Evolutionary conservation across 2,113 vertebrate genomes (phyloP).

Genomic region (Oxygymnocypris stewartii): DNA sequence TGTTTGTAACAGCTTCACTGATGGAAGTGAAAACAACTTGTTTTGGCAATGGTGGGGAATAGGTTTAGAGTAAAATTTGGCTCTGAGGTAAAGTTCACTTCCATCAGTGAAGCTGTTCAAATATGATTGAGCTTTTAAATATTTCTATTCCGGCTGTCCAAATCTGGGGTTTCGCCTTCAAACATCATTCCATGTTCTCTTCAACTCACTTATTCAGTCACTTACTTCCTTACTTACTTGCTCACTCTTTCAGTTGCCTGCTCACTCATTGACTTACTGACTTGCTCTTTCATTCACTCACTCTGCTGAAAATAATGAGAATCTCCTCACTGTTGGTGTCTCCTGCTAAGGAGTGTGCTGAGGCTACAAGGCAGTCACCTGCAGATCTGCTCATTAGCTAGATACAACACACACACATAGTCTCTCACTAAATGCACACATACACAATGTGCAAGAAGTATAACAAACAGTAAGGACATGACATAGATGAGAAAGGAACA

Average conservation of each 20-base stretch:
- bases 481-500: background rate
- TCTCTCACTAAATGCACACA: background rate
- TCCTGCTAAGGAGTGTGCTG: constrained; percentile 2
- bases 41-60: background rate
- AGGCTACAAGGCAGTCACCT: constrained; percentile 39
- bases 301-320: constrained; percentile 47
- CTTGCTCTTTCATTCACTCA: constrained; percentile 8
- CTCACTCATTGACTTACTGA: background rate
- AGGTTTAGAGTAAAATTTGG: background rate
- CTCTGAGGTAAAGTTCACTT: background rate
- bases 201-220: background rate
- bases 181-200: constrained; percentile 5
- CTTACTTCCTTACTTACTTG: background rate
- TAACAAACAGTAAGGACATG: background rate
- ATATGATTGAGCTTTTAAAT: constrained; percentile 36
- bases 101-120: constrained; percentile 21
- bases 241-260: constrained; percentile 10
- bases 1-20: background rate
- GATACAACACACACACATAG: background rate
- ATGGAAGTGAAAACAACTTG: background rate
- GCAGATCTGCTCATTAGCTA: constrained; percentile 43
- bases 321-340: constrained; percentile 27
- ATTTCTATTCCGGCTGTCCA: constrained; percentile 26
- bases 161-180: constrained; percentile 13
- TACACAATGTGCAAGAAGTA: background rate